A percentile compares a stretch with the other conserved stretches of the same genome.
Evolutionary conservation across 2,113 vertebrate genomes (phyloP).

Genomic region (Catagonus wagneri): DNA sequence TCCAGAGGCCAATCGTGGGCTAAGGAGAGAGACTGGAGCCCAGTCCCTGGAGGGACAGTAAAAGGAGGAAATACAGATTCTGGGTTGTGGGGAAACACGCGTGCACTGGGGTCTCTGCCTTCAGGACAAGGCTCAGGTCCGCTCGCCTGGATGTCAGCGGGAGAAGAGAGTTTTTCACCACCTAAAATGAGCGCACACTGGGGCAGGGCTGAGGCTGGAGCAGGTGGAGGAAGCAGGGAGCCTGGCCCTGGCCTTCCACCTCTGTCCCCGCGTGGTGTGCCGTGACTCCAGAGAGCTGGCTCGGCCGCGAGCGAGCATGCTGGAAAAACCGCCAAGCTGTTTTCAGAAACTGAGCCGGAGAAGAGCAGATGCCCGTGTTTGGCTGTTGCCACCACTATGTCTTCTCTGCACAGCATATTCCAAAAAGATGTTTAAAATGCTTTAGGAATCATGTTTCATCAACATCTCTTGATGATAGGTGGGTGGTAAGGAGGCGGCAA

Average conservation of each 20-base stretch:
- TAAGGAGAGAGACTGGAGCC: neutral
- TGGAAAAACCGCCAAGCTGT: neutral
- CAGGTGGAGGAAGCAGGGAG: fast-evolving
- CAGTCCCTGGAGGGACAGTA: neutral
- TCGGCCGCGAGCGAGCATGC: too few species aligned
- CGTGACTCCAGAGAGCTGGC: fast-evolving
- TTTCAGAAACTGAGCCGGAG: neutral
- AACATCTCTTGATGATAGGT: neutral
- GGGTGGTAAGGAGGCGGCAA: neutral
- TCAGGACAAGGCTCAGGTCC: neutral
- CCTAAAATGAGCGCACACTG: fast-evolving
- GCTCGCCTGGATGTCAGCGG: fast-evolving
- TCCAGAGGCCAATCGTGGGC: neutral
- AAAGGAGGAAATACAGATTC: neutral
- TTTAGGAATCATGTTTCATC: neutral
- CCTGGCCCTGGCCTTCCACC: neutral
- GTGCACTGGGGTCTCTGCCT: neutral
- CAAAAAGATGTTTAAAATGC: neutral
- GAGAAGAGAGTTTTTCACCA: neutral
- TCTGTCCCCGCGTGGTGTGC: too few species aligned
- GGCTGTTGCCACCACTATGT: neutral
- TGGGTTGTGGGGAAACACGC: fast-evolving
- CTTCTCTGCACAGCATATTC: neutral
- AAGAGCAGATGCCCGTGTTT: neutral
- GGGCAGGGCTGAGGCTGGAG: neutral